Conservation (phyloP, 1,140 invertebrate genomes). For the Drosophila arawakana region DNA sequence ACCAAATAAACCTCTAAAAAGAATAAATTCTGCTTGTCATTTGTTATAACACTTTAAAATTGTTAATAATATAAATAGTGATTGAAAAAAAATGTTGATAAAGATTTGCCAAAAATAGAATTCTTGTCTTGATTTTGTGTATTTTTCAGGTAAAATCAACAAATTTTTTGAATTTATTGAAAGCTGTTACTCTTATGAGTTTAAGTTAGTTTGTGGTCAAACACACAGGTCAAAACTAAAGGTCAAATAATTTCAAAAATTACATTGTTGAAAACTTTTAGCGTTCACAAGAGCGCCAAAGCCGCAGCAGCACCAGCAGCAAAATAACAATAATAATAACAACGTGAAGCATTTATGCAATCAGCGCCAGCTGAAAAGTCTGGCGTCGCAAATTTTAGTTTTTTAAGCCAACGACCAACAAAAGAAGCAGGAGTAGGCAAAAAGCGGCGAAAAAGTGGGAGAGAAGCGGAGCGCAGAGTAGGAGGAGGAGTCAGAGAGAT, state of each 20-base stretch:
- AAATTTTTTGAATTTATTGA: too few relatives aligned
- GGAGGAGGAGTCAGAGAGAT: not conserved
- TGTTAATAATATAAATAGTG: conserved; percentile 11
- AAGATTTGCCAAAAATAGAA: conserved; percentile 6
- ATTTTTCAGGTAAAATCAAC: not conserved
- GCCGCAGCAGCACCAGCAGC: conserved; percentile 17
- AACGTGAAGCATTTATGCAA: conserved; percentile 21
- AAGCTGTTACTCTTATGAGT: not conserved
- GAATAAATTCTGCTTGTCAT: conserved; percentile 3
- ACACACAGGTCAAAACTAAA: not conserved
- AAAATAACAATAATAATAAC: conserved; percentile 2
- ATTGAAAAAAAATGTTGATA: conserved; percentile 6
- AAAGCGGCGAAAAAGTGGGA: not conserved
- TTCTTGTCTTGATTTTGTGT: conserved; percentile 1
- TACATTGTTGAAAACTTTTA: conserved; percentile 3
- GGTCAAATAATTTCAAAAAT: conserved; percentile 1
- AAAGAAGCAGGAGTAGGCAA: conserved; percentile 11
- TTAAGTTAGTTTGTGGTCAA: too few relatives aligned
- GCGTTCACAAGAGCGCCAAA: conserved; percentile 18
- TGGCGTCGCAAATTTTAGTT: conserved; percentile 13
- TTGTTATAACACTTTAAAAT: conserved; percentile 15
- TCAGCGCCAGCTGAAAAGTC: conserved; percentile 21
- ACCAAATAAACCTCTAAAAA: not conserved
- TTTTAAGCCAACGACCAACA: conserved; percentile 24
- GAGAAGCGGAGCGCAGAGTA: not conserved